phyloP scores from a whole-genome alignment of 37 sponge, comb jelly and placozoan species.

The Halichondria panicea region DNA sequence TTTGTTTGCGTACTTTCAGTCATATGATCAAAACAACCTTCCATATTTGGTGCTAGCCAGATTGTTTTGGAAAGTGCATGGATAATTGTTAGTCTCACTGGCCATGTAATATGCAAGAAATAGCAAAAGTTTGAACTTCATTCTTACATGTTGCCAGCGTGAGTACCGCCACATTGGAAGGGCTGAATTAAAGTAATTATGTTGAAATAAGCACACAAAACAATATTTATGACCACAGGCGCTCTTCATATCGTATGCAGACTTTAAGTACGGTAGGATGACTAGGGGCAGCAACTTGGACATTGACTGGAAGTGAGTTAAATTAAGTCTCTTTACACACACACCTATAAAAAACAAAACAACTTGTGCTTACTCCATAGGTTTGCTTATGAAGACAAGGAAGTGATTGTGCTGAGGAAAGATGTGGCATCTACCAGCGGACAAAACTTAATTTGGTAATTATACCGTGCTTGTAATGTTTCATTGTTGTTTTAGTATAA shows the following conservation, averaged over 20 bases:
- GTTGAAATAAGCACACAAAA: too few species aligned
- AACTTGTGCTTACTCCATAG: background rate
- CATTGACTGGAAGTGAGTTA: conserved; percentile 66
- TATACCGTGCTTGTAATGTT: background rate
- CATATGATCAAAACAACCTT: too few species aligned
- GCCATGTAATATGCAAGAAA: too few species aligned
- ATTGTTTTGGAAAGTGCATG: too few species aligned
- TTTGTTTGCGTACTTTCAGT: too few species aligned
- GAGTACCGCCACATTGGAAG: too few species aligned
- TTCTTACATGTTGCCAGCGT: too few species aligned
- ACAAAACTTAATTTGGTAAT: background rate
- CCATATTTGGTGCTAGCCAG: too few species aligned
- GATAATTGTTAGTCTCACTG: too few species aligned
- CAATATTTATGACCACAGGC: too few species aligned
- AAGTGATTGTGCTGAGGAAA: conserved; percentile 58
- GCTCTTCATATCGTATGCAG: conserved; percentile 59
- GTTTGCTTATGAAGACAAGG: conserved; percentile 61
- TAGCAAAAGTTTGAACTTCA: too few species aligned
- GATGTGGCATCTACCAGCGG: background rate
- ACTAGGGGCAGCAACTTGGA: conserved; percentile 11
- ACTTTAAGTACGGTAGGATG: conserved; percentile 44
- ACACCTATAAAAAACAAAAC: background rate
- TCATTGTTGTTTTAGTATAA: background rate
- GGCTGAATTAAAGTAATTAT: too few species aligned
- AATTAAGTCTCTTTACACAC: background rate